These are phyloP conservation scores for Drosophila emarginata DNA, from an alignment of 2,888 invertebrate genomes.

Conservation along the genomic window DNA sequence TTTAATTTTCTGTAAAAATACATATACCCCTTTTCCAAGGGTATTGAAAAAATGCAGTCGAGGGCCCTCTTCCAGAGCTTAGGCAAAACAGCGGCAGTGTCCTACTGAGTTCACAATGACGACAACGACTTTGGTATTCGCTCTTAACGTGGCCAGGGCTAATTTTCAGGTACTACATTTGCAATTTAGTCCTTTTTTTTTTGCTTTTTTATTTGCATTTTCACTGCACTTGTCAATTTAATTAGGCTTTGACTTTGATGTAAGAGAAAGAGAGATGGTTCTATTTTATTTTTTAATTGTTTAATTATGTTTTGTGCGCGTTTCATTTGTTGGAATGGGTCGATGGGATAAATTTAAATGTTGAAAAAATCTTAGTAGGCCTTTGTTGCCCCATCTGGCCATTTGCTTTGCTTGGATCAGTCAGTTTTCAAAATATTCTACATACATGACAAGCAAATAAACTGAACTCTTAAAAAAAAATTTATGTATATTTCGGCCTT, in stretches of 20 bases:
- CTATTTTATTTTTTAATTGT: slow-evolving; percentile 44
- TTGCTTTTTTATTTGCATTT: neutral
- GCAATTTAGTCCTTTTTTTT: slow-evolving; percentile 41
- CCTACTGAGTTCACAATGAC: slow-evolving; percentile 4
- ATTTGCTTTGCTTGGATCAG: neutral
- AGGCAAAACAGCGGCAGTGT: slow-evolving; percentile 30
- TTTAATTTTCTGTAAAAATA: no score
- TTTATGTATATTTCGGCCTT: slow-evolving; percentile 2
- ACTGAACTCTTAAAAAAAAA: neutral
- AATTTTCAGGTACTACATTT: slow-evolving; percentile 62
- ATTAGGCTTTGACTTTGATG: slow-evolving; percentile 70
- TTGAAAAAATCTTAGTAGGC: no score
- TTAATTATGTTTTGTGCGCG: slow-evolving; percentile 52
- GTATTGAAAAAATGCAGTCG: slow-evolving; percentile 17
- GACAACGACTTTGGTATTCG: slow-evolving; percentile 41
- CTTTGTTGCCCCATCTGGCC: no score
- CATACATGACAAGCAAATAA: neutral
- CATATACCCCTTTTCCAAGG: no score
- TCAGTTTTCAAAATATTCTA: neutral
- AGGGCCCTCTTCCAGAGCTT: slow-evolving; percentile 39
- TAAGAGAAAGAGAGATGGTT: slow-evolving; percentile 49
- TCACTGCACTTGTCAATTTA: slow-evolving; percentile 56
- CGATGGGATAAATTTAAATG: neutral
- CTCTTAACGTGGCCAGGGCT: slow-evolving; percentile 63
- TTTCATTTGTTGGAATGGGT: slow-evolving; percentile 12